Conservation (phyloP, 2,113 vertebrate species). For the Nothocercus julius region DNA sequence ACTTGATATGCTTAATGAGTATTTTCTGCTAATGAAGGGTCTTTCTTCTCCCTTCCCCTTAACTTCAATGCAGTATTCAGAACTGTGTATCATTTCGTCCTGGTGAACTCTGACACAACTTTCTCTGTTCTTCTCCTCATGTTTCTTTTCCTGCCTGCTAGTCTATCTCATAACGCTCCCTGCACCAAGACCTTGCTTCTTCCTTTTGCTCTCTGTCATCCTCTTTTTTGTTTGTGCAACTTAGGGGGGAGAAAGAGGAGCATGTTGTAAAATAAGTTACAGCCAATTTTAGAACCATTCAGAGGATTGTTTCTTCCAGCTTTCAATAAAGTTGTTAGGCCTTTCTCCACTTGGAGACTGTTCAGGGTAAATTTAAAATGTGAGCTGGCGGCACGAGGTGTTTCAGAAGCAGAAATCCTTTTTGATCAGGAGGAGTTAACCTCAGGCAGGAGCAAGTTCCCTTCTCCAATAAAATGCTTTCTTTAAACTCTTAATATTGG, state of each 20-base stretch:
- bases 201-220: neutral
- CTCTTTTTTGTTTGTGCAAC: neutral
- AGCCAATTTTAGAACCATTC: neutral
- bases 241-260: neutral
- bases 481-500: neutral
- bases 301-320: neutral
- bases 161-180: neutral
- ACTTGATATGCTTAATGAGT: slow-evolving; percentile 37
- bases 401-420: neutral
- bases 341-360: neutral
- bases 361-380: neutral
- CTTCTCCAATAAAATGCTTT: neutral
- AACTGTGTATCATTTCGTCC: neutral
- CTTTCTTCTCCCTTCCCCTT: neutral
- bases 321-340: slow-evolving; percentile 5
- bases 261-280: neutral
- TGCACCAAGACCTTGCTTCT: neutral
- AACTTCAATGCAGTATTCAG: neutral
- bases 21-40: slow-evolving; percentile 33
- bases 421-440: neutral
- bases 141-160: neutral
- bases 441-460: neutral
- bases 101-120: neutral
- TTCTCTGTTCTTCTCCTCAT: neutral
- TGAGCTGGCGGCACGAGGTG: neutral